These are phyloP conservation scores for Ochropleura leucogaster DNA, from an alignment of 2,888 invertebrate species.

Conservation along the genomic window DNA sequence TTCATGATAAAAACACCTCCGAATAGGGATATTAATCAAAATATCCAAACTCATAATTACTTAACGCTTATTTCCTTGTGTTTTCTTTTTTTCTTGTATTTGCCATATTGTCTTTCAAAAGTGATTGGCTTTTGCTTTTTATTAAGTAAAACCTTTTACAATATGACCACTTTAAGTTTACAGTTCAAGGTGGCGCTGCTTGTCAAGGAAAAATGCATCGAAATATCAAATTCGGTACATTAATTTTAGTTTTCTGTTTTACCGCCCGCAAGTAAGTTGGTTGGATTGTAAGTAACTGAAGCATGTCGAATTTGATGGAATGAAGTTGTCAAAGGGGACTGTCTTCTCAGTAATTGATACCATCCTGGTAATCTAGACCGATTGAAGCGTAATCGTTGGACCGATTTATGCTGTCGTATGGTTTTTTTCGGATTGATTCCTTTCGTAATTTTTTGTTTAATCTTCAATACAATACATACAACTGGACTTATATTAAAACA, in stretches of 20 bases:
- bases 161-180: too few species aligned
- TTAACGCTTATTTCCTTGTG: background rate
- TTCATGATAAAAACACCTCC: background rate
- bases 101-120: background rate
- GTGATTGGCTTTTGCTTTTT: background rate
- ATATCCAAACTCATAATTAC: background rate
- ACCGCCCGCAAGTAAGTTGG: too few species aligned
- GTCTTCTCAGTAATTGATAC: slow-evolving; percentile 32
- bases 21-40: slow-evolving; percentile 4
- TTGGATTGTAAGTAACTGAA: background rate
- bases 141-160: background rate
- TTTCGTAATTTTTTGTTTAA: background rate
- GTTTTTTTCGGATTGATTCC: background rate
- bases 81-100: background rate
- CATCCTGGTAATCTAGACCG: slow-evolving; percentile 14
- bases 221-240: too few species aligned
- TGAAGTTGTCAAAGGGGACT: slow-evolving; percentile 42
- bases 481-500: background rate
- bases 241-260: too few species aligned
- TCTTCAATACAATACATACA: background rate
- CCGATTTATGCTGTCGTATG: background rate
- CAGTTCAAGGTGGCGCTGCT: too few species aligned
- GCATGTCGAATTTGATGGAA: slow-evolving; percentile 29
- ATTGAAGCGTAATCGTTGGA: slow-evolving; percentile 10
- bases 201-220: too few species aligned